phyloP scores from a whole-genome alignment of 2,113 vertebrate genomes.

The Osmerus eperlanus region DNA sequence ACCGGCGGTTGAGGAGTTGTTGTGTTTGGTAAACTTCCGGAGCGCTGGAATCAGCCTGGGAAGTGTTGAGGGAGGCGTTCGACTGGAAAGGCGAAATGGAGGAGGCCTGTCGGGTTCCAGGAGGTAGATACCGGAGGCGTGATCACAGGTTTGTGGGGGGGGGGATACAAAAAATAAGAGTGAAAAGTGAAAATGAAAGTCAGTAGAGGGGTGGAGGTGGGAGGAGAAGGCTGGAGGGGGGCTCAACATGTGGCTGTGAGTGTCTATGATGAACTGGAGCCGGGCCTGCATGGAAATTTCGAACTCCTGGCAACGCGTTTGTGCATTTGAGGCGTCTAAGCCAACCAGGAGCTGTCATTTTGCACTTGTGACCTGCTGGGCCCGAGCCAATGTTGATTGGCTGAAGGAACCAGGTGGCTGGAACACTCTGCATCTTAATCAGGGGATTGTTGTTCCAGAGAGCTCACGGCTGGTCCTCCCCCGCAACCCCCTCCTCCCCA shows the following conservation, averaged over 20 bases:
- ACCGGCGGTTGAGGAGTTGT: not conserved
- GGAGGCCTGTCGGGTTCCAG: too few relatives aligned
- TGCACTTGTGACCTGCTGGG: not conserved
- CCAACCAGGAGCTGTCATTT: not conserved
- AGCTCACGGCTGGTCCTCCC: not conserved
- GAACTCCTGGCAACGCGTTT: too few relatives aligned
- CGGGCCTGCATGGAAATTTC: not conserved
- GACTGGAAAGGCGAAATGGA: too few relatives aligned
- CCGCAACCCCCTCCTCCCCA: not conserved
- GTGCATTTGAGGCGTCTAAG: not conserved
- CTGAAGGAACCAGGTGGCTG: not conserved
- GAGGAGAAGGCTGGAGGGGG: not conserved
- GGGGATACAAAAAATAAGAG: too few relatives aligned
- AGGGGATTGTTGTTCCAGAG: not conserved
- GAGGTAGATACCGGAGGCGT: too few relatives aligned
- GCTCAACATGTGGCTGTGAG: not conserved
- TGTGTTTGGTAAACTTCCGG: not conserved
- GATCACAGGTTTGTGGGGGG: too few relatives aligned
- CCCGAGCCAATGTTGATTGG: not conserved
- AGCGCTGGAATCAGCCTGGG: not conserved
- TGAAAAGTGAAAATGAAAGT: not conserved
- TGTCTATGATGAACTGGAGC: not conserved
- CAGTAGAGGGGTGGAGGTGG: not conserved
- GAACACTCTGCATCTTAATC: not conserved
- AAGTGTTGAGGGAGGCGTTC: too few relatives aligned